Base-by-base conservation (phyloP, 1,140 invertebrate genomes). In the Muscidifurax raptorellus region DNA sequence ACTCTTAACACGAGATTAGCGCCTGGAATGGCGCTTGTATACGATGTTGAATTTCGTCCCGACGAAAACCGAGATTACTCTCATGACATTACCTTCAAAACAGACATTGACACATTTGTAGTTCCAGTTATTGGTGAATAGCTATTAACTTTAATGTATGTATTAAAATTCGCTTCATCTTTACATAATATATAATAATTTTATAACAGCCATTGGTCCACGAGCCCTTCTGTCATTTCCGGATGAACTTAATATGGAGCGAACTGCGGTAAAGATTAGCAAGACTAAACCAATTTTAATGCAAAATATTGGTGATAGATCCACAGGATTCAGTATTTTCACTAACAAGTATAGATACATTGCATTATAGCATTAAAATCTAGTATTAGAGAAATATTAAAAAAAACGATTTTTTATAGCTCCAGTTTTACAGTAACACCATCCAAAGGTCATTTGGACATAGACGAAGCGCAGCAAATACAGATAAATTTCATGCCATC, bases 211-310 rank as follows among this genome's bases (percentile, higher is more conserved):
- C 5, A 89, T 94, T 32, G 92, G 92, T 3, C 88, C 90, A 9
- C 88, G 92, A 84, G 90, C 93, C 6, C 82, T 94, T 13, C 85
- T 94, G 6, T 91, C 94, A 82, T 88, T 94, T 72, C 94, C 94
- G 1, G 94, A 94, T 88, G 64, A 79, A 10, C 91, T 94, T n/a
- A 83, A 89, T 13, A 72, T 94, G 52, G 91, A 90, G 22, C 77
- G 83, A 0, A 91, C 91, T 44, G 90, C 92, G 2, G 90, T 94
- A 0, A 94, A 93, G 84, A 88, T 94, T 25, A 1, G 81, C 9
- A 89, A 91, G 1, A 87, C 89, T 30, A 91, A 91, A 79, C 86
- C 88, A 0, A 85, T 94, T 64, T 80, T 91, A 0, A 87, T 94
- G 13, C 89, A 88, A 72, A 94, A 94, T 84, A 83, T 92, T 25